Conservation (phyloP, 2,113 vertebrate species). For the Muscicapa adusta region DNA sequence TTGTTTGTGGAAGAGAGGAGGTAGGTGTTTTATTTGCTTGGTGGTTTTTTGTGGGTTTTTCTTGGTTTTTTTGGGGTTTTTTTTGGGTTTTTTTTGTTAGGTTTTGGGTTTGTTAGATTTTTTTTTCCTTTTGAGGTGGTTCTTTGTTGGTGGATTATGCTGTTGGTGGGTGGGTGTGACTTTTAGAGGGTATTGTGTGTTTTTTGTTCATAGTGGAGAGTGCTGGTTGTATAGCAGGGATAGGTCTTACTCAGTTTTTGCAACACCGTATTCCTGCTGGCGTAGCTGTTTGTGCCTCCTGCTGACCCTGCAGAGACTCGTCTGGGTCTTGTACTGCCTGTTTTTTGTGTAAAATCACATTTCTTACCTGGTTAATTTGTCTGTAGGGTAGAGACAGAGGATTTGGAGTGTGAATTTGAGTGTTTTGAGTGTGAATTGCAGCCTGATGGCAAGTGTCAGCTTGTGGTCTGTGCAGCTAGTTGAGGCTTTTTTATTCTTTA, state of each 20-base stretch:
- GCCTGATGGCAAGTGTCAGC: not conserved
- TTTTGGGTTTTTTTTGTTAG: not conserved
- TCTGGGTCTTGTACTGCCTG: not conserved
- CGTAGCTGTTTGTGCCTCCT: not conserved
- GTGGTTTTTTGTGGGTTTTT: rapidly evolving
- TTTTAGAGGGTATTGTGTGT: rapidly evolving
- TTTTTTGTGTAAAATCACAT: not conserved
- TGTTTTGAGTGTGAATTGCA: not conserved
- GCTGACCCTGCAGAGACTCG: not conserved
- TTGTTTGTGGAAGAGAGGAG: not conserved
- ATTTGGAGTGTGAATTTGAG: not conserved
- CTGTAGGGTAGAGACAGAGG: not conserved
- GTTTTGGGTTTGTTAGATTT: not conserved
- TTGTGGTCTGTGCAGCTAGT: not conserved
- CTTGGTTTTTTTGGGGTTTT: rapidly evolving
- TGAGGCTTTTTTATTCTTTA: not conserved
- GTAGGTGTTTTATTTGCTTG: not conserved
- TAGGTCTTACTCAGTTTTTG: not conserved
- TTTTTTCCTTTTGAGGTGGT: not conserved
- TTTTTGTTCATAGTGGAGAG: not conserved
- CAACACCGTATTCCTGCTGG: not conserved
- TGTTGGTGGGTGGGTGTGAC: not conserved
- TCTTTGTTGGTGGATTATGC: not conserved
- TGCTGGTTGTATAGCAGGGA: not conserved
- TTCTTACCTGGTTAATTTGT: not conserved